Evolutionary conservation across 2,888 invertebrate species (phyloP).

Genomic region (Polyommatus iphigenia): DNA sequence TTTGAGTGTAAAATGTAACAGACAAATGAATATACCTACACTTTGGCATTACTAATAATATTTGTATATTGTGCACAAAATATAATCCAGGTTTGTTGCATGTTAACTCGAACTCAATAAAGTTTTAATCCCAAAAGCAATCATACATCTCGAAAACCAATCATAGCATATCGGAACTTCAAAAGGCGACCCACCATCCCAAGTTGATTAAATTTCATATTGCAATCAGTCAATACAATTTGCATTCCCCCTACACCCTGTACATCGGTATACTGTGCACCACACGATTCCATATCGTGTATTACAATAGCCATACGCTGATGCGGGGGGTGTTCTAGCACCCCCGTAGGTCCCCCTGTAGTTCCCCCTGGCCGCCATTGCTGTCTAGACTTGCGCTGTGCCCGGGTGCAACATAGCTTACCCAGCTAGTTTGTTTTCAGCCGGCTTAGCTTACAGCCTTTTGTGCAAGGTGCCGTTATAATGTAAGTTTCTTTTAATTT

Average conservation of each 20-base stretch:
- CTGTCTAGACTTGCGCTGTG: constrained; percentile 15
- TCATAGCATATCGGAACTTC: neutral
- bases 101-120: neutral
- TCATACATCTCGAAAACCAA: neutral
- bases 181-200: neutral
- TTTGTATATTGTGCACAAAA: no score
- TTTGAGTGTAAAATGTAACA: no score
- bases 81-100: no score
- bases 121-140: neutral
- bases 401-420: neutral
- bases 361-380: constrained; percentile 13
- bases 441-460: neutral
- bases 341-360: neutral
- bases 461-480: neutral
- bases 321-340: neutral
- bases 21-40: no score
- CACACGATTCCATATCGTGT: neutral
- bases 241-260: neutral
- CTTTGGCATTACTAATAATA: no score
- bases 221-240: constrained; percentile 16
- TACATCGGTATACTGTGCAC: neutral
- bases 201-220: neutral
- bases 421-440: constrained; percentile 8
- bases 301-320: neutral
- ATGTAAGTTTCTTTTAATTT: neutral